A percentile compares a stretch with the other conserved stretches of the same genome.
These are phyloP conservation scores for Dryomyza anilis DNA, from an alignment of 2,888 invertebrate genomes.

Conservation along the genomic window DNA sequence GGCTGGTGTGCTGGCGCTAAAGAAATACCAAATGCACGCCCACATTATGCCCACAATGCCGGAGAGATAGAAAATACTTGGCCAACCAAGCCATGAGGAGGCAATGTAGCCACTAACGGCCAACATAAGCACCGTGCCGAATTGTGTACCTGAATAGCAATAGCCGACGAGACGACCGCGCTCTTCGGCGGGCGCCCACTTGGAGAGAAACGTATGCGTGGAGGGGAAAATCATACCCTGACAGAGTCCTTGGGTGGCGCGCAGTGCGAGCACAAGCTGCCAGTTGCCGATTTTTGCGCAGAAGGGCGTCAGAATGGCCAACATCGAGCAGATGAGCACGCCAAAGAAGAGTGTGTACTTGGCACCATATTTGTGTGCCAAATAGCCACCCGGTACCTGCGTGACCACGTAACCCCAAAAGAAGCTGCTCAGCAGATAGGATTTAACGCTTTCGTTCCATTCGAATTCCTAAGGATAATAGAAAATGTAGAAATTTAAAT, in stretches of 20 bases:
- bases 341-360: constrained; percentile 65
- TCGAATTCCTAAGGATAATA: constrained; percentile 63
- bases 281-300: constrained; percentile 70
- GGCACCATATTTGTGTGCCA: constrained; percentile 75
- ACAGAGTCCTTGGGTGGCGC: constrained; percentile 76
- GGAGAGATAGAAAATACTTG: constrained; percentile 69
- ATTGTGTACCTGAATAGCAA: constrained; percentile 68
- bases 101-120: constrained; percentile 70
- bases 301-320: constrained; percentile 71
- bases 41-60: constrained; percentile 65
- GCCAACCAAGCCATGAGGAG: constrained; percentile 68
- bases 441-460: constrained; percentile 66
- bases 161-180: constrained; percentile 67
- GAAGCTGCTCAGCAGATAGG: constrained; percentile 69
- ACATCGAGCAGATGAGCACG: constrained; percentile 67
- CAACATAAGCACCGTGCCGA: constrained; percentile 72
- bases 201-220: constrained; percentile 74
- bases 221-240: constrained; percentile 77
- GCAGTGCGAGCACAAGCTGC: constrained; percentile 67
- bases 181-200: constrained; percentile 73
- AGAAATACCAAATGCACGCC: constrained; percentile 64
- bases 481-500: neutral
- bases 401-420: constrained; percentile 72
- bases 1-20: constrained; percentile 67
- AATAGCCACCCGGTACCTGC: constrained; percentile 69